Evolutionary conservation across 2,113 vertebrate species (phyloP), one percentile per base, ranked within the genome.

Genomic region (Tapirus terrestris): DNA sequence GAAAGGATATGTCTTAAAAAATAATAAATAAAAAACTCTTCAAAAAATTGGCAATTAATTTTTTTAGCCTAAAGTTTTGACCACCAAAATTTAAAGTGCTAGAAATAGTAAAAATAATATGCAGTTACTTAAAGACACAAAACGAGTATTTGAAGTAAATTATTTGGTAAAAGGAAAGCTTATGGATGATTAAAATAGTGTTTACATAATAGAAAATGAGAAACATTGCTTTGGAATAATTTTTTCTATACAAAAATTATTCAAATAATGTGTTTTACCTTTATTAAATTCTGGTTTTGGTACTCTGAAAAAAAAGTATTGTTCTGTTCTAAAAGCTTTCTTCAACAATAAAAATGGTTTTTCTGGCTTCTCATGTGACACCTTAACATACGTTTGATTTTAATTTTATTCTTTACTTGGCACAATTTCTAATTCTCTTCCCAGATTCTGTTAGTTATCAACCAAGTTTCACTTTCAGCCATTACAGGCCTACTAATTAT

Each of bases 241-340:
- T 68, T 60, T 81, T 88, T 58, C 58, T 33, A 51, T 25, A 67
- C 21, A 93, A 81, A 94, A 68, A 17, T 51, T 80, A 51, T 36
- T 85, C 27, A 1, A 29, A 89, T 77, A 33, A 14, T 39, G 21
- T 79, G n/a, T 68, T 89, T 61, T 61, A 84, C 3, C 20, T 84
- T 83, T 89, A 67, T 33, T n/a, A 93, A 67, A 93, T 83, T 82
- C 51, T 77, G 25, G 13, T 93, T 93, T 93, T 18, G 27, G 7
- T 51, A 77, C 8, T 68, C 45, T 23, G 51, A 45, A 70, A 60
- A 72, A 67, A 33, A 29, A 51, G 43, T 70, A 1, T 68, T 83
- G 2, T 58, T 83, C 29, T 63, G 12, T 89, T 93, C 31, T 51
- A 33, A 45, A 48, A 6, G 12, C 16, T 83, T 96, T 89, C 77